These are phyloP conservation scores for Cuniculus paca DNA, from an alignment of 2,797 vertebrate genomes.

Conservation along the genomic window DNA sequence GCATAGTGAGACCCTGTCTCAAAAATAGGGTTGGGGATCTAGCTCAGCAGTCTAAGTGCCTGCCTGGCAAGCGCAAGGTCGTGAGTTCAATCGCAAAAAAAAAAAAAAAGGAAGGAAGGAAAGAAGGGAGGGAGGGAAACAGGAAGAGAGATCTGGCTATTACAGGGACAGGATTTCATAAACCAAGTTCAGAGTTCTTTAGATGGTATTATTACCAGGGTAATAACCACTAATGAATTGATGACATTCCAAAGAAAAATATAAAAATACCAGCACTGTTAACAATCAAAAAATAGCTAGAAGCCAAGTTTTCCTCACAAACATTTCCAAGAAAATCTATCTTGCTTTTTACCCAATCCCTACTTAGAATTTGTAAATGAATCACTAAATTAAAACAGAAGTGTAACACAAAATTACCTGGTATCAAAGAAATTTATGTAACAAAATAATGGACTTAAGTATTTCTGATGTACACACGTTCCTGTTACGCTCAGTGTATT, in stretches of 20 bases:
- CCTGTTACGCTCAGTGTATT: not conserved
- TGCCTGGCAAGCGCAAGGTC: too few species aligned
- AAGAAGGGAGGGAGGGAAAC: not conserved
- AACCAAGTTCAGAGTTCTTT: not conserved
- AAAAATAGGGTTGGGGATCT: too few species aligned
- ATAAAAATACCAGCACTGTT: not conserved
- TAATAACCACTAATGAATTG: not conserved
- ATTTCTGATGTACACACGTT: not conserved
- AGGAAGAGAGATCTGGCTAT: not conserved
- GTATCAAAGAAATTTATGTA: not conserved
- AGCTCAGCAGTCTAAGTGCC: too few species aligned
- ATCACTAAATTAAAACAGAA: conserved; percentile 43
- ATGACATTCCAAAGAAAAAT: not conserved
- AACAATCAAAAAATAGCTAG: not conserved
- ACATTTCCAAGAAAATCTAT: not conserved
- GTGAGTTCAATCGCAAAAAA: too few species aligned
- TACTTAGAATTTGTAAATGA: conserved; percentile 25
- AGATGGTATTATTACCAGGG: not conserved
- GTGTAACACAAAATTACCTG: not conserved
- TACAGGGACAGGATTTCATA: not conserved
- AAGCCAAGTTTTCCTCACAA: conserved; percentile 20
- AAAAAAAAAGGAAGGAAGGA: too few species aligned
- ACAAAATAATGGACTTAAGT: not conserved
- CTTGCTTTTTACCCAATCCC: not conserved
- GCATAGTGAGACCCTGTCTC: too few species aligned